Percentiles rank a stretch among this genome's conserved stretches.
Evolutionary conservation across 2,113 vertebrate genomes (phyloP).

Genomic region (Nicator chloris): DNA sequence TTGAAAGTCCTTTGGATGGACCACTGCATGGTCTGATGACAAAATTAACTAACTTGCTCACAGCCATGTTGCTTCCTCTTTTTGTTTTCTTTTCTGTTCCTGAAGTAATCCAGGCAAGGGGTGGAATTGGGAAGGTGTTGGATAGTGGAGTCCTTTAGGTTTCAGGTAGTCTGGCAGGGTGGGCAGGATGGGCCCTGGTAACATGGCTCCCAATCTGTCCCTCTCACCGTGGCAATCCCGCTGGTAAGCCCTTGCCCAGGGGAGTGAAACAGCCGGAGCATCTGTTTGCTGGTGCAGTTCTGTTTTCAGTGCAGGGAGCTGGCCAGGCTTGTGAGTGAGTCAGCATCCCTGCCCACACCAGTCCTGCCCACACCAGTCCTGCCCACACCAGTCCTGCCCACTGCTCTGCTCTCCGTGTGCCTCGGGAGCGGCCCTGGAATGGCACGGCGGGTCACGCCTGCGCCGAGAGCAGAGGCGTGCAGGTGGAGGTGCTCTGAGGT

Average conservation of each 20-base stretch:
- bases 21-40: neutral
- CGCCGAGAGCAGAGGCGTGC: rapidly evolving
- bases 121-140: neutral
- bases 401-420: rapidly evolving
- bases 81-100: neutral
- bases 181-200: neutral
- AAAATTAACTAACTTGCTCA: neutral
- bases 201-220: rapidly evolving
- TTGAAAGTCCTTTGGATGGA: neutral
- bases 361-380: too few relatives aligned
- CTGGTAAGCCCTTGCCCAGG: neutral
- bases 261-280: neutral
- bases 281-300: neutral
- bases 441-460: neutral
- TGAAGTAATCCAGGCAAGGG: neutral
- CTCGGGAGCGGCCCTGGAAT: neutral
- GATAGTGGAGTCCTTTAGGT: neutral
- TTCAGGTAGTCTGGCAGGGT: neutral
- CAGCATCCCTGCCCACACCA: neutral
- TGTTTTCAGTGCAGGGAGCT: neutral
- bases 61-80: neutral
- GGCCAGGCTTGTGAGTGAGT: neutral
- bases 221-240: neutral
- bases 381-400: too few relatives aligned
- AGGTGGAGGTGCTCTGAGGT: neutral